Evolutionary conservation across 2,113 vertebrate genomes (phyloP).

Genomic region (Vombatus ursinus): DNA sequence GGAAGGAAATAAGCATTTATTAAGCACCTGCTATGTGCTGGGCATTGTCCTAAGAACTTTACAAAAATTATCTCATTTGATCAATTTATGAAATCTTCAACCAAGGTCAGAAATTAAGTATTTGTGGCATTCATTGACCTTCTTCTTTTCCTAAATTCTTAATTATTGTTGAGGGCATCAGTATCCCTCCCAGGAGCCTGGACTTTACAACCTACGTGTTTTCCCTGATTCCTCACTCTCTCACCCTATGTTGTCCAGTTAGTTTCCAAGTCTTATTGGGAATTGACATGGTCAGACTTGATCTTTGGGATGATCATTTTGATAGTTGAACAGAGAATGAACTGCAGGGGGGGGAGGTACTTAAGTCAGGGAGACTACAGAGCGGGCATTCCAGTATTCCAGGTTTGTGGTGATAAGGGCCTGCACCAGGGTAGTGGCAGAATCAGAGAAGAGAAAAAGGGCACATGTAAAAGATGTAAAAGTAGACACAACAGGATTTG

Average conservation of each 20-base stretch:
- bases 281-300: background rate
- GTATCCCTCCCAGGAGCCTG: too few relatives aligned
- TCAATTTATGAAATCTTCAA: background rate
- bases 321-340: background rate
- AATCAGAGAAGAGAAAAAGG: background rate
- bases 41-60: too few relatives aligned
- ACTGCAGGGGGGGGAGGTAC: background rate
- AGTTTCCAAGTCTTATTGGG: background rate
- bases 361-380: background rate
- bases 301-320: background rate
- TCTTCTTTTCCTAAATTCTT: background rate
- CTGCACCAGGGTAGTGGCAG: background rate
- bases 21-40: background rate
- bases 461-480: background rate
- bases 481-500: background rate
- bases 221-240: background rate
- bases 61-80: background rate
- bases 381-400: background rate
- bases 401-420: too few relatives aligned
- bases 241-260: background rate
- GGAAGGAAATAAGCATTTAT: background rate
- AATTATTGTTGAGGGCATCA: background rate
- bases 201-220: background rate
- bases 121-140: background rate
- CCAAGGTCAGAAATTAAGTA: background rate